Base-by-base conservation (phyloP, 2,113 vertebrate genomes). In the Tragelaphus buxtoni region DNA sequence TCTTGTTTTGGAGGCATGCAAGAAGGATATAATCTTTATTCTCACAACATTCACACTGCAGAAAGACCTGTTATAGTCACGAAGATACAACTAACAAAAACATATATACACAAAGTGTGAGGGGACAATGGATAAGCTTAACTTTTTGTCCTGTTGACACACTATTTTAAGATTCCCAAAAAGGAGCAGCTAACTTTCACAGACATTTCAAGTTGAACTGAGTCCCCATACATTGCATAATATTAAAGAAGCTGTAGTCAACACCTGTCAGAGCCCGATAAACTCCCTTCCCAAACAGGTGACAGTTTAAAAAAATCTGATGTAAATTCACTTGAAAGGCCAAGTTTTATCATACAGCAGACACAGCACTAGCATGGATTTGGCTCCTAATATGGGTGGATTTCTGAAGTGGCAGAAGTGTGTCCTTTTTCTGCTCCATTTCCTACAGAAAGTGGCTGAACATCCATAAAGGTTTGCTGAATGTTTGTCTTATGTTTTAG, bases 101-200 rank as follows among this genome's bases (percentile, higher is more conserved):
- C 2, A 47, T 4, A 8, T 30, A 77, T 26, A 53, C 4, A 65
- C 53, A 85, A 84, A 88, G 28, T 14, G 2, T 22, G 69, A 49
- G 6, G 26, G 12, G 18, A 55, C 26, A 65, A 53, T 24, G 39
- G 42, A 47, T 26, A 84, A n/a, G 24, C 26, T 83, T 20, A 82
- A 61, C 16, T 74, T 96, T 60, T 10, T 12, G 45, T 87, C 47
- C 53, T 20, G 7, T 7, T 30, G 11, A 55, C 26, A 47, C 9
- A 55, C 18, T 83, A 83, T 90, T 95, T 93, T 72, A 96, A 87
- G 58, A 90, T 20, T 17, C 39, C 49, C 5, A 6, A 63, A 45
- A 42, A 88, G 28, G 11, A 72, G 22, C 30, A 24, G 86, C n/a
- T 90, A 92, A 90, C n/a, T 90, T 82, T 32, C 53, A 58, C 16